Base-by-base conservation (phyloP, 2,113 vertebrate species). In the Eira barbara region DNA sequence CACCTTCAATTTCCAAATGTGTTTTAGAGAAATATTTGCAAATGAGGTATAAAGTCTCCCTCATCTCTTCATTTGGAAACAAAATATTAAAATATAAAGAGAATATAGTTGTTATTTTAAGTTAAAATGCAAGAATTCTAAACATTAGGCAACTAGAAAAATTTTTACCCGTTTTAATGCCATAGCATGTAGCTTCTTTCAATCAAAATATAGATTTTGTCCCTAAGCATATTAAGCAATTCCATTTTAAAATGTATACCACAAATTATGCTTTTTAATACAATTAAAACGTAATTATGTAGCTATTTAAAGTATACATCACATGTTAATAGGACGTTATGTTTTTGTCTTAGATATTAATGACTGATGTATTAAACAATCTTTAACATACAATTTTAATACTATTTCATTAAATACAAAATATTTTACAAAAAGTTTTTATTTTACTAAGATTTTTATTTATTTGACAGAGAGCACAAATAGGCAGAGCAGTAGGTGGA, bases 61-160 rank as follows among this genome's bases (percentile, higher is more conserved):
- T 92, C 21, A 25, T 91, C 18, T 86, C 80, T 93, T 94, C 10
- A 67, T 86, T 78, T 90, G 67, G 92, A 94, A 96, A 73, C 52
- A 94, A 87, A 94, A 79, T 21, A 80, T 74, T 3, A 93, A 94
- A 80, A 59, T 57, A 82, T 39, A 86, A 83, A 93, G 78, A 69
- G 55, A 71, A 95, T 94, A 49, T 6, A 59, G n/a, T 39, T 92
- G 82, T 39, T 71, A 96, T 85, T 89, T 97, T 94, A 63, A 89
- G 23, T 39, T 79, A 93, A 94, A 97, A 94, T 73, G 25, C 9
- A 90, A 96, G 25, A 87, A 59, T 73, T 34, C 10, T 73, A 71
- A 95, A 89, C 36, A 63, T 42, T 71, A 80, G 36, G 10, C 61
- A 61, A 49, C 88, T 6, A 80, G 94, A 96, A 90, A 23, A 92